Percentiles rank a stretch among this genome's conserved stretches.
Conservation (phyloP, 1,140 invertebrate genomes). For the Trichoplusia ni region DNA sequence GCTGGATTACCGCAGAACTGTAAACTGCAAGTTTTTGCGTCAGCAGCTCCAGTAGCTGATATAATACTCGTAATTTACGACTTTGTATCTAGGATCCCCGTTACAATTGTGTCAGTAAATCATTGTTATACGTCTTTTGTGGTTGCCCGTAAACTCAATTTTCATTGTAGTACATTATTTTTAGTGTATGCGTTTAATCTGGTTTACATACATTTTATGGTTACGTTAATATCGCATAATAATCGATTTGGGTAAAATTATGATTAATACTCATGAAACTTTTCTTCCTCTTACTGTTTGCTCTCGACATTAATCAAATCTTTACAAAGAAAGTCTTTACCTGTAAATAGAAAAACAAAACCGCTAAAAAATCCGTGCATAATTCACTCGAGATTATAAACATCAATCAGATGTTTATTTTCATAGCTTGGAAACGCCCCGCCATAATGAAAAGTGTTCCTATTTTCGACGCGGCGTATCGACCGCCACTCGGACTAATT, state of each 20-base stretch:
- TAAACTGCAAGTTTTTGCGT: constrained; percentile 19
- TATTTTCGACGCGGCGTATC: constrained; percentile 51
- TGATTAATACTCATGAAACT: background rate
- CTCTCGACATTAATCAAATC: too few species aligned
- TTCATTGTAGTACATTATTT: background rate
- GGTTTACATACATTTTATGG: too few species aligned
- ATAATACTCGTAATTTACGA: constrained; percentile 5
- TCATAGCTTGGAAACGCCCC: constrained; percentile 34
- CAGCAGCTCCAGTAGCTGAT: constrained; percentile 9
- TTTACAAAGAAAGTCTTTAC: too few species aligned
- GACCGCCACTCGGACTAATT: constrained; percentile 33
- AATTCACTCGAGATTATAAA: constrained; percentile 12
- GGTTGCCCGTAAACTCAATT: background rate
- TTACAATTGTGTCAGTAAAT: constrained; percentile 15
- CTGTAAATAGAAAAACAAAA: too few species aligned
- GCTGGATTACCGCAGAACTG: constrained; percentile 31
- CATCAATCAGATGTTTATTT: background rate
- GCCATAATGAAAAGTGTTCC: constrained; percentile 34
- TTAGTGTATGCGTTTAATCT: background rate
- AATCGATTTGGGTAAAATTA: too few species aligned
- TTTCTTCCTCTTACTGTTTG: background rate
- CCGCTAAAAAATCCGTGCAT: constrained; percentile 1
- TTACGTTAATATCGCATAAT: too few species aligned
- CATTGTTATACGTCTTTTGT: background rate
- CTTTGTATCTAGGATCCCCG: constrained; percentile 8